These are phyloP conservation scores for Xerus inauris DNA, from an alignment of 2,113 vertebrate genomes.

Conservation along the genomic window DNA sequence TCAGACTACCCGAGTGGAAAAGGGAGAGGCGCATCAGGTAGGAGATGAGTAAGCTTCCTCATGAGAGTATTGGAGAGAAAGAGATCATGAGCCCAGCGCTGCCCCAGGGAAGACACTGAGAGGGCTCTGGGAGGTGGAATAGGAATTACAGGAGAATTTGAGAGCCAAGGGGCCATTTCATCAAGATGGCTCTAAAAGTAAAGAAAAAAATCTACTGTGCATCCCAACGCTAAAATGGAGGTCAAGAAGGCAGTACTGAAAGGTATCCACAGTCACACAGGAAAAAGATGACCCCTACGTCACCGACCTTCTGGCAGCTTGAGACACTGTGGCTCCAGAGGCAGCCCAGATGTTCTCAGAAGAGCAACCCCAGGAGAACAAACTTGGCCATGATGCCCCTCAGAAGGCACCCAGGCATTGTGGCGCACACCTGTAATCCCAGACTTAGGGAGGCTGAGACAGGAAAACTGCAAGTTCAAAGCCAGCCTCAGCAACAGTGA, in stretches of 20 bases:
- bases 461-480: no score
- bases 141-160: neutral
- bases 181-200: neutral
- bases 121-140: rapidly evolving
- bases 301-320: neutral
- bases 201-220: neutral
- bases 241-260: neutral
- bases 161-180: neutral
- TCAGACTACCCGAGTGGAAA: neutral
- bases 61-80: neutral
- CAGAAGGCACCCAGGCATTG: no score
- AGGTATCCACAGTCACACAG: no score
- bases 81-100: neutral
- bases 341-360: neutral
- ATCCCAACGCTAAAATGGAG: neutral
- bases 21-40: rapidly evolving
- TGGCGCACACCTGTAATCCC: no score
- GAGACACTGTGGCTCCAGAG: neutral
- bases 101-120: neutral
- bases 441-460: no score
- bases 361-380: neutral
- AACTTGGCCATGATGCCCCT: neutral
- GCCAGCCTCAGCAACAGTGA: no score
- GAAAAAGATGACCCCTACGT: neutral
- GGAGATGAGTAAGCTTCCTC: neutral